Percentiles rank a stretch among this genome's conserved stretches.
Conservation (phyloP, 2,888 invertebrate genomes). For the Corythucha ciliata region DNA sequence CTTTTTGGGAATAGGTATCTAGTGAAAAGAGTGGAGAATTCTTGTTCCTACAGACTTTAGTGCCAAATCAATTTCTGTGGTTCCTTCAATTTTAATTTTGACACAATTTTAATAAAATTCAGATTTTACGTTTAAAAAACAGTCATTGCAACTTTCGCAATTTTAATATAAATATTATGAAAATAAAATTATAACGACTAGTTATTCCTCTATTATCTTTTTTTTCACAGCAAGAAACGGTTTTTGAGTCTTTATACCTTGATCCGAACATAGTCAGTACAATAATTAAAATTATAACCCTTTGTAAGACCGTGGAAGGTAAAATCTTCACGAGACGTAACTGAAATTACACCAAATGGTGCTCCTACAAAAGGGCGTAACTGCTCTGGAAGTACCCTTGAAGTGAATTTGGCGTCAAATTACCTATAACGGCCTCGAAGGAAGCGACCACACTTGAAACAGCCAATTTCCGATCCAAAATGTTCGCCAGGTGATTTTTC, state of each 20-base stretch:
- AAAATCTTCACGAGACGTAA: background rate
- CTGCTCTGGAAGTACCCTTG: slow-evolving; percentile 5
- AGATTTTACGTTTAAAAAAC: slow-evolving; percentile 12
- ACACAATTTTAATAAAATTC: slow-evolving; percentile 8
- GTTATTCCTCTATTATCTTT: background rate
- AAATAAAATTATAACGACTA: slow-evolving; percentile 4
- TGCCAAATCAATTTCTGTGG: slow-evolving; percentile 6
- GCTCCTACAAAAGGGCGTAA: slow-evolving; percentile 6
- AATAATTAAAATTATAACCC: background rate
- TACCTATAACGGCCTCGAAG: slow-evolving; percentile 1
- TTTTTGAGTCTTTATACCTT: background rate
- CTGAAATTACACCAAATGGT: slow-evolving; percentile 7
- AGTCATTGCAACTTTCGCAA: slow-evolving; percentile 6
- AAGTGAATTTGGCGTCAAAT: slow-evolving; percentile 8
- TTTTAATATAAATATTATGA: slow-evolving; percentile 9
- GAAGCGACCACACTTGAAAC: slow-evolving; percentile 10
- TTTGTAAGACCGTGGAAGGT: slow-evolving; percentile 6
- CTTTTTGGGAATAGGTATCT: slow-evolving; percentile 6
- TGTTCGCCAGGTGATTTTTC: slow-evolving; percentile 13
- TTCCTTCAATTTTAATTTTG: slow-evolving; percentile 10
- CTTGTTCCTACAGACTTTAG: slow-evolving; percentile 8
- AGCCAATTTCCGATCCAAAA: slow-evolving; percentile 2
- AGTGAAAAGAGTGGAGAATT: slow-evolving; percentile 11
- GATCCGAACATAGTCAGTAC: background rate
- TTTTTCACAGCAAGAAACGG: background rate